Conservation (phyloP, 2,113 vertebrate species). For the Nyctereutes procyonoides region DNA sequence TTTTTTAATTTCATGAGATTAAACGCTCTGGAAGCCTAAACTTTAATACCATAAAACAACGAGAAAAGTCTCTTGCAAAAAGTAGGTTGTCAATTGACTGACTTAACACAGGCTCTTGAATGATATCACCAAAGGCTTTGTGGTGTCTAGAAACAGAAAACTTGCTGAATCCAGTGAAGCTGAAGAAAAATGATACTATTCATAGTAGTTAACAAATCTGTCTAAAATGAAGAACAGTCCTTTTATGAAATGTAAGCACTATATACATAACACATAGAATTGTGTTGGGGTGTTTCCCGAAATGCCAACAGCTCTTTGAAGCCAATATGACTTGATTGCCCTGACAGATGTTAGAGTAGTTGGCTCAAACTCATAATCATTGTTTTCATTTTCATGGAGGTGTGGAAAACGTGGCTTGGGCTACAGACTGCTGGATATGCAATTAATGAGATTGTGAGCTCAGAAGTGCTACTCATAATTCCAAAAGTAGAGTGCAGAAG, state of each 20-base stretch:
- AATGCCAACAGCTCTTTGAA: slow-evolving; percentile 53
- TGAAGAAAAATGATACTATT: neutral
- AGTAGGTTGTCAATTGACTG: neutral
- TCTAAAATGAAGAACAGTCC: neutral
- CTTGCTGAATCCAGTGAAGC: neutral
- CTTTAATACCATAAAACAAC: neutral
- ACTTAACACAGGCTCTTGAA: neutral
- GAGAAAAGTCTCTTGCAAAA: neutral
- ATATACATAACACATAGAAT: neutral
- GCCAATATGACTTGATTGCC: neutral
- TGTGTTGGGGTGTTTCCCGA: slow-evolving; percentile 42
- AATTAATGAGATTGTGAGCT: neutral
- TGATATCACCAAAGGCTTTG: neutral
- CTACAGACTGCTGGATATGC: neutral
- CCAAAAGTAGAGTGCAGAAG: neutral
- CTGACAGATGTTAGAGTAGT: neutral
- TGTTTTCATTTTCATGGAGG: neutral
- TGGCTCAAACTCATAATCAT: neutral
- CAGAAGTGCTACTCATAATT: neutral
- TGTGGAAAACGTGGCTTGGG: neutral
- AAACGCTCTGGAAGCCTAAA: neutral
- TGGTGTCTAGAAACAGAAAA: neutral
- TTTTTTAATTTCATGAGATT: slow-evolving; percentile 31
- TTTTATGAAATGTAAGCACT: slow-evolving; percentile 58
- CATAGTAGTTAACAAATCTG: slow-evolving; percentile 45